A percentile compares a stretch with the other conserved stretches of the same genome.
Evolutionary conservation across 1,140 invertebrate genomes (phyloP).

Genomic region (Temnothorax nylanderi): DNA sequence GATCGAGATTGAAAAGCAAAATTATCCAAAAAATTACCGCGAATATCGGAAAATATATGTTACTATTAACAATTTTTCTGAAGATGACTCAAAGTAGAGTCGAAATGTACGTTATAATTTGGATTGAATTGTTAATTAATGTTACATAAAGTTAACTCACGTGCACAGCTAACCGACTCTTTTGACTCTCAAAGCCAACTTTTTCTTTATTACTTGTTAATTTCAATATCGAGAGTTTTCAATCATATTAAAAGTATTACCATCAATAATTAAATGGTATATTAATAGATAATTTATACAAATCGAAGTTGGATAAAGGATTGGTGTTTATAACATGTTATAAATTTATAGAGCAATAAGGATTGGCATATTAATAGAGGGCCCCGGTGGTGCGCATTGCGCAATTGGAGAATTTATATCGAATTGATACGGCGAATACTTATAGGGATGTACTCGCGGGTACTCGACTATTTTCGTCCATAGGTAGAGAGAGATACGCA

Average conservation of each 20-base stretch:
- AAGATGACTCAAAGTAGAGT: too few species aligned
- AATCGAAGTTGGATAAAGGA: background rate
- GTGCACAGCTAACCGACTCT: too few species aligned
- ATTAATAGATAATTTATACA: conserved; percentile 15
- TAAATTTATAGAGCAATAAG: background rate
- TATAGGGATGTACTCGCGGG: background rate
- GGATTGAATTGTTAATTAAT: too few species aligned
- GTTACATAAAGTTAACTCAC: too few species aligned
- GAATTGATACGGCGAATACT: conserved; percentile 32
- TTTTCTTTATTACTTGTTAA: too few species aligned
- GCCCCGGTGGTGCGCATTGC: too few species aligned
- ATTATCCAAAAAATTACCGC: background rate
- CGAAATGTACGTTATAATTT: too few species aligned
- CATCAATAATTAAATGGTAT: background rate
- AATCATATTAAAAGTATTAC: background rate
- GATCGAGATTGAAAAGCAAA: background rate
- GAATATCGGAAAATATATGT: background rate
- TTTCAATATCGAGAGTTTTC: too few species aligned
- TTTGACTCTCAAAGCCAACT: too few species aligned
- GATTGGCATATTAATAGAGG: background rate
- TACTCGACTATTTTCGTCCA: conserved; percentile 43
- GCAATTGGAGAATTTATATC: background rate
- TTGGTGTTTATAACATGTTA: background rate
- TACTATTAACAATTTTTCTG: background rate
- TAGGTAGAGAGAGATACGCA: conserved; percentile 18